Evolutionary conservation across 1,140 invertebrate genomes (phyloP), one percentile per base, ranked within the genome.

Genomic region (Tenebrio molitor): DNA sequence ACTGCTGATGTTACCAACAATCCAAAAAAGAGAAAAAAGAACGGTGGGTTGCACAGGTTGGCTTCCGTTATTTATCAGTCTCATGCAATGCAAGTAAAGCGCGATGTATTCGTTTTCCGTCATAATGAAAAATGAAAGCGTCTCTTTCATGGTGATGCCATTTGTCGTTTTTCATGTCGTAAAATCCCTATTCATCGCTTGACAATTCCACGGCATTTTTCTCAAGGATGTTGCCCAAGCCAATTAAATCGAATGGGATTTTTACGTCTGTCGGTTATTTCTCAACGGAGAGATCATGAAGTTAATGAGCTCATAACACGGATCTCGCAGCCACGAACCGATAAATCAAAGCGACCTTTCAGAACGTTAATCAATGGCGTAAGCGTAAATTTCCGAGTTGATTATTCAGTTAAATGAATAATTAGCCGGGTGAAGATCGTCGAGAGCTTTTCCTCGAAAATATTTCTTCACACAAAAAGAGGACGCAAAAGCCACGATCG

Each of bases 121-220:
- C 44, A 50, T 50, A 10, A 50, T 50, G 44, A 50, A 50, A 50
- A 50, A 50, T 50, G 44, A 50, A 50, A 50, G 44, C 44, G 23
- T 6, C 16, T 50, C 44, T 15, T 46, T 46, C 14, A 17, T 50
- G 44, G 19, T 17, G 17, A 50, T 23, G 44, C 44, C 17, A 50
- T 50, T 50, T 50, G 44, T 50, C 44, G 44, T 50, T 19, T 19
- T 50, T 50, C 44, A 50, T 50, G 44, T 50, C 23, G 19, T 50
- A 50, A 50, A 50, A 50, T 50, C 10, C 44, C 44, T 21, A 50
- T 50, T 50, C 44, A 50, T 50, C 44, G 44, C 6, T 21, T 19
- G 19, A 58, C 50, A 58, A 58, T 12, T 25, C 7, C 23, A n/a
- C 14, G 21, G n/a, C 10, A 58, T 29, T 25, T 58, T 58, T 15